Base-by-base conservation (phyloP, 2,888 invertebrate genomes). In the Hydrotaea diabolus region DNA sequence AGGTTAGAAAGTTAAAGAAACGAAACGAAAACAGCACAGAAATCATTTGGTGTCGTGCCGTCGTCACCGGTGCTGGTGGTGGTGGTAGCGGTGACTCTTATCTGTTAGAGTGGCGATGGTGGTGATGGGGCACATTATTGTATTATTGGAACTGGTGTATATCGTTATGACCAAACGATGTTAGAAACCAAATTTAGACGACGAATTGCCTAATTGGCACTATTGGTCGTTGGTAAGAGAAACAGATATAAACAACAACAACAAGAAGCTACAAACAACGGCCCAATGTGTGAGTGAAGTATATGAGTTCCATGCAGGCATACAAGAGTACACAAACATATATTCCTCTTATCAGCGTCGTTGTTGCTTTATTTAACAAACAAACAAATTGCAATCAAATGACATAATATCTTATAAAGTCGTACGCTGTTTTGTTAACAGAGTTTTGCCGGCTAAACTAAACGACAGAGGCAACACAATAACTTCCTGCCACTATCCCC, bases 161-260 rank as follows among this genome's bases (percentile, higher is more conserved):
- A 59, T 57, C 17, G 13, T 73, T 75, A 75, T 75, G 43, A 11
- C 17, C 59, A 75, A 75, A 64, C 64, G 8, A 46, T 62, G 23
- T 75, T 46, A 4, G 13, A 69, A 69, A 15, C 46, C 46, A 43
- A 46, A 49, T 23, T 4, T 49, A 43, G 39, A 77, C 23, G 39
- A 77, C 23, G 43, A 77, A 57, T 77, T 77, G 69, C 69, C 71
- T 59, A 71, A 77, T 77, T 77, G 69, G 8, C 59, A 77, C 71
- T 57, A 21, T 69, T 77, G 77, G 69, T 57, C 55, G 69, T 57
- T 21, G 59, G 11, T 59, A 15, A 23, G 13, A 59, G 36, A 64
- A 5, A 31, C 75, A 17, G 13, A 73, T 31, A 26, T 21, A 1
- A 55, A 36, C 55, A 31, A 15, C n/a, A 23, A 36, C 36, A 36